Base-by-base conservation (phyloP, 2,888 invertebrate genomes). In the Ophion costatus region DNA sequence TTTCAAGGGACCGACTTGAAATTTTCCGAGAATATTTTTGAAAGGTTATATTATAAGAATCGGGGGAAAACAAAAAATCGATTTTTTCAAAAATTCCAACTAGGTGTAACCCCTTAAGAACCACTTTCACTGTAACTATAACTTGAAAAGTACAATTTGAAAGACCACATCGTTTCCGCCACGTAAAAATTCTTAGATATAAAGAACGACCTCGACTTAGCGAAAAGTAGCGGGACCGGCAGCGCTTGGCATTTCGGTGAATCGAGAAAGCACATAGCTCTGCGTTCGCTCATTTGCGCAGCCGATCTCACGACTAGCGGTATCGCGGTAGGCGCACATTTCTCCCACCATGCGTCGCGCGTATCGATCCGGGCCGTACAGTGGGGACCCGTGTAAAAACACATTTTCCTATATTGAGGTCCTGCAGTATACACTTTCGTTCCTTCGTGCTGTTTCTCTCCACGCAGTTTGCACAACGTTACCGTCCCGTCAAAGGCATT, bases 371-470 rank as follows among this genome's bases (percentile, higher is more conserved):
- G 67, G 11, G 22, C 17, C 3, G 29, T 51, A 7, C 67, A 61
- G 24, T 76, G 45, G 71, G 70, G 22, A 66, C 20, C 64, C 63
- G 42, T 81, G 75, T 69, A 71, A 64, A 77, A 80, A 80, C 61
- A 63, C 67, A 61, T 61, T 51, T 77, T 74, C 73, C 76, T 66
- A 38, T 24, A 24, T 66, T 24, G 20, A 11, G 42, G 45, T 45
- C 7, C 51, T 22, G 22, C 56, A 10, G 9, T 61, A 33, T 17
- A 69, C 20, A 9, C 29, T 57, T 77, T 75, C 63, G 24, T 75
- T 67, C 22, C 38, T 56, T 77, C 24, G 24, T 42, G 38, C 10
- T 71, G 9, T 71, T 6, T 59, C 24, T 22, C 10, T 67, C n/a
- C 42, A 17, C 20, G 22, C n/a, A 22, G 56, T 77, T 77, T 57